These are phyloP conservation scores for Sandelia bainsii DNA, from an alignment of 2,797 vertebrate genomes.

Conservation along the genomic window DNA sequence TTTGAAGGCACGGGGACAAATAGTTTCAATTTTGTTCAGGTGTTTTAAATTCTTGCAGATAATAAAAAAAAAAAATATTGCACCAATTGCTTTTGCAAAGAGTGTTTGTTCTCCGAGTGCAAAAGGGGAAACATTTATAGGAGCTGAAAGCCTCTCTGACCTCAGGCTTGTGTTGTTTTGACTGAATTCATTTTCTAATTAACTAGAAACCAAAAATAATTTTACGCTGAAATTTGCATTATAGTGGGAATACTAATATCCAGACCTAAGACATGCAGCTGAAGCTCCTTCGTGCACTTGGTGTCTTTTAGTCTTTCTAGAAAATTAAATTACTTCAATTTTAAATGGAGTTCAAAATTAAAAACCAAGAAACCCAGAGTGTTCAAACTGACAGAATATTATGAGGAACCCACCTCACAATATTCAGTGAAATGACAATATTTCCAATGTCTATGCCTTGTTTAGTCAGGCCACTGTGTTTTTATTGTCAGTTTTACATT, in stretches of 20 bases:
- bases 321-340: conserved; percentile 47
- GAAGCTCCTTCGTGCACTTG: conserved; percentile 17
- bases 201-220: conserved; percentile 58
- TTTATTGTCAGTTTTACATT: background rate
- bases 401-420: no score
- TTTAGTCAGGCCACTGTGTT: background rate
- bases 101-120: conserved; percentile 52
- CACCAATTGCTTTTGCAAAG: conserved; percentile 33
- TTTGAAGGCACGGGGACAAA: conserved; percentile 54
- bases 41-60: conserved; percentile 59
- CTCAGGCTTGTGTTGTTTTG: conserved; percentile 59
- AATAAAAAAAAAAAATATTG: conserved; percentile 44
- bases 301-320: conserved; percentile 10
- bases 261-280: conserved; percentile 38
- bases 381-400: conserved; percentile 1
- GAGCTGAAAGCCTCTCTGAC: conserved; percentile 51
- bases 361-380: conserved; percentile 3
- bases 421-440: background rate
- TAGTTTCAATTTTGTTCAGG: conserved; percentile 53
- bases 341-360: conserved; percentile 6
- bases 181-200: conserved; percentile 68
- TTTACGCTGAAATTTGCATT: conserved; percentile 50
- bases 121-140: conserved; percentile 4
- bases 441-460: background rate
- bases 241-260: conserved; percentile 54